phyloP scores from a whole-genome alignment of 30 jellyfish, hydroid and myxozoan genomes.

The Hydractinia echinata region DNA sequence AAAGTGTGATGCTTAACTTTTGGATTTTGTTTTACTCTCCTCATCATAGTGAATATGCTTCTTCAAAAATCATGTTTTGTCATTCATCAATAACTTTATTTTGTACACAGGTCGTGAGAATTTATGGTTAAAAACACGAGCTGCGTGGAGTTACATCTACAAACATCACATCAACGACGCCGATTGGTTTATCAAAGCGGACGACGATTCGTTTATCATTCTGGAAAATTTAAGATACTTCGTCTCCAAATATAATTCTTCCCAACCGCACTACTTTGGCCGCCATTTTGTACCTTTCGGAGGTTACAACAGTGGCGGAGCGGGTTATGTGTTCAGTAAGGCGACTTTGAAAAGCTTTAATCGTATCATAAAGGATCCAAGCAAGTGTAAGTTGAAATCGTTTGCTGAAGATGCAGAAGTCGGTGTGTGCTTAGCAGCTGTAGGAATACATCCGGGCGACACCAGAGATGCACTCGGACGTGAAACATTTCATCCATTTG shows the following conservation, averaged over 20 bases:
- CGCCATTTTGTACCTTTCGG: conserved; percentile 86
- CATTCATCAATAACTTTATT: background rate
- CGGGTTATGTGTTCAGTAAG: conserved; percentile 90
- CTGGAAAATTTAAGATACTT: conserved; percentile 79
- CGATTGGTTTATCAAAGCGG: conserved; percentile 98
- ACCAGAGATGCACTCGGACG: conserved; percentile 80
- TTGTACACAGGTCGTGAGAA: conserved; percentile 60
- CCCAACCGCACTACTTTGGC: conserved; percentile 83
- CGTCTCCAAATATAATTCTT: conserved; percentile 52
- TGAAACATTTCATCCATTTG: conserved; percentile 85
- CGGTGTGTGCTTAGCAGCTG: conserved; percentile 67
- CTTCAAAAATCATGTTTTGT: no score
- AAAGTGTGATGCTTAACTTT: no score
- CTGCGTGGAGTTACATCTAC: conserved; percentile 88
- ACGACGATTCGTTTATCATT: conserved; percentile 90
- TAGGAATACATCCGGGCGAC: conserved; percentile 63
- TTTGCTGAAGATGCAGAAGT: conserved; percentile 88
- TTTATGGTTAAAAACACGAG: conserved; percentile 87
- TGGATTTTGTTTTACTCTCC: no score
- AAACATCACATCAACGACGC: conserved; percentile 79
- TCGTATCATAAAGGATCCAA: conserved; percentile 69
- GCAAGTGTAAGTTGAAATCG: conserved; percentile 60
- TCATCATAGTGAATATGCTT: no score
- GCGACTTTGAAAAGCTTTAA: conserved; percentile 53
- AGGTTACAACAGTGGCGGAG: conserved; percentile 99